Conservation (phyloP, 2,888 invertebrate genomes). For the Leucophora obtusa region DNA sequence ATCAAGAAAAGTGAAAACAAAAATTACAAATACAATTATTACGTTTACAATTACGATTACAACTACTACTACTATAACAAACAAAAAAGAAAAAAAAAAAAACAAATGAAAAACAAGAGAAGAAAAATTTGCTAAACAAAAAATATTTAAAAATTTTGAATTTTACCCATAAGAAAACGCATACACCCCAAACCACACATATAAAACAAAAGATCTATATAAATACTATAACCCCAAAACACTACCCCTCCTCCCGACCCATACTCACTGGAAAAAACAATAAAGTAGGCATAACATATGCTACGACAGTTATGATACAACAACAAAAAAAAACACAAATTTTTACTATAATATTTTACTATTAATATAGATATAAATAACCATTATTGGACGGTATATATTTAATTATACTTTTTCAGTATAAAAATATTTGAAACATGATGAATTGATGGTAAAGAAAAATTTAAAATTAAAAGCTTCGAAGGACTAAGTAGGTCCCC, state of each 20-base stretch:
- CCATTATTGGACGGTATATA: conserved; percentile 26
- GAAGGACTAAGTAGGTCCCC: neutral
- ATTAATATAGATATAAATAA: conserved; percentile 22
- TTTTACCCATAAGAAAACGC: conserved; percentile 50
- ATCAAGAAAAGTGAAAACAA: conserved; percentile 78
- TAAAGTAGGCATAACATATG: conserved; percentile 32
- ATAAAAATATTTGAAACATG: neutral
- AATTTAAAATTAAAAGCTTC: neutral
- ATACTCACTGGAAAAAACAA: conserved; percentile 26
- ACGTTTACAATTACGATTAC: conserved; percentile 59
- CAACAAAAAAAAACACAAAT: conserved; percentile 47
- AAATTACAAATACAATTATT: conserved; percentile 60
- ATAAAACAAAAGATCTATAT: conserved; percentile 19
- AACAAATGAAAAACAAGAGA: conserved; percentile 64
- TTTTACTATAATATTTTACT: conserved; percentile 27
- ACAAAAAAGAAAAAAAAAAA: conserved; percentile 65
- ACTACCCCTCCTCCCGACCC: conserved; percentile 28
- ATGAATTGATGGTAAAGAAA: no score
- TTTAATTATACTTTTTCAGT: neutral
- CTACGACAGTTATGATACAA: conserved; percentile 37
- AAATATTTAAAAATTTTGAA: conserved; percentile 41
- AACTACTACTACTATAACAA: conserved; percentile 63
- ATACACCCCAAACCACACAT: conserved; percentile 32
- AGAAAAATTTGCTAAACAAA: conserved; percentile 65
- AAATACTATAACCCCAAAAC: conserved; percentile 43